These are phyloP conservation scores for Theristicus caerulescens DNA, from an alignment of 2,113 vertebrate genomes.

Conservation along the genomic window DNA sequence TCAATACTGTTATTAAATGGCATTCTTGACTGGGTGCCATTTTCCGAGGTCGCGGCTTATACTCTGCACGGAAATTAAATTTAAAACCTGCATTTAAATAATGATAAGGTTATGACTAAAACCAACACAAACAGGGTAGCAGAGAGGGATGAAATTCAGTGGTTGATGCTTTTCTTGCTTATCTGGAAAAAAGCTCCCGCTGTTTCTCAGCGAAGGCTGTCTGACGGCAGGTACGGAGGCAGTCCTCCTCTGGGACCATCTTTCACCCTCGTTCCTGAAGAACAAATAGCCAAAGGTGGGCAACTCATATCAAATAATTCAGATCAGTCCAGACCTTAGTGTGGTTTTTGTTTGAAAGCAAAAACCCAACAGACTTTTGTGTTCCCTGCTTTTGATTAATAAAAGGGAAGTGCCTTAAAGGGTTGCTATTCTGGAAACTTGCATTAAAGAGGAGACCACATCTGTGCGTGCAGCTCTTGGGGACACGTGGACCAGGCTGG, in stretches of 20 bases:
- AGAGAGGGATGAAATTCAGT: not conserved
- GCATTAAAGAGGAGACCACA: not conserved
- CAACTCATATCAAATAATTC: not conserved
- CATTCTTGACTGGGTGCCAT: conserved; percentile 14
- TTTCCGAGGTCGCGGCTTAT: not conserved
- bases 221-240: not conserved
- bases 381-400: conserved; percentile 51
- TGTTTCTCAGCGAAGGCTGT: not conserved
- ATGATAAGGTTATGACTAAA: not conserved
- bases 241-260: not conserved
- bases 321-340: not conserved
- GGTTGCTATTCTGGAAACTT: not conserved
- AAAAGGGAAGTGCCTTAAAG: conserved; percentile 40
- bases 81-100: conserved; percentile 3
- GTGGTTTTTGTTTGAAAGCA: not conserved
- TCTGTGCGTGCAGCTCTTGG: not conserved
- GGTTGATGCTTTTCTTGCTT: not conserved
- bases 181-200: not conserved
- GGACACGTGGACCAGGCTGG: not conserved
- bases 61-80: conserved; percentile 31
- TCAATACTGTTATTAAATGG: conserved; percentile 2
- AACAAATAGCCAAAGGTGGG: not conserved
- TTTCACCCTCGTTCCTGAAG: not conserved
- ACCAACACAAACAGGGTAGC: not conserved
- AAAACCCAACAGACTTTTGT: not conserved